phyloP scores from a whole-genome alignment of 53 echinoderm and acorn worm genomes.

The Paracentrotus lividus region DNA sequence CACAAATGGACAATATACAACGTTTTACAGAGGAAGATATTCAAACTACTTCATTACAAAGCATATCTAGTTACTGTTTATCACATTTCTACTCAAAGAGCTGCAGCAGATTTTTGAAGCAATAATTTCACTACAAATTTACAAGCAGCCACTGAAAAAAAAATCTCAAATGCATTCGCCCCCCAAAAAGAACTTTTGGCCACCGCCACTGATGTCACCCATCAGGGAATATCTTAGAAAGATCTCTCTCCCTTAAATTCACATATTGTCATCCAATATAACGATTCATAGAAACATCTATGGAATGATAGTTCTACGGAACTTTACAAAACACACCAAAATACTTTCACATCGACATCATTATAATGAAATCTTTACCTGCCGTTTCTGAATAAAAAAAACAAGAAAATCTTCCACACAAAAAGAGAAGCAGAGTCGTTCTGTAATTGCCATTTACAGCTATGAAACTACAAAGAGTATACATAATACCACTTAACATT shows the following conservation, averaged over 20 bases:
- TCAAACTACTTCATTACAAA: constrained; percentile 23
- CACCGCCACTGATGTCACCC: not conserved
- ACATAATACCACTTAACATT: constrained; percentile 36
- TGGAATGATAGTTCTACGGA: constrained; percentile 13
- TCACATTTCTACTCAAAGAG: constrained; percentile 30
- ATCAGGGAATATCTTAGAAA: not conserved
- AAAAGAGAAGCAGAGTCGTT: not conserved
- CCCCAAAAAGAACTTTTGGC: not conserved
- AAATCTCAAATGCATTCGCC: not conserved
- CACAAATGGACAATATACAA: not conserved
- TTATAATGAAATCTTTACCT: not conserved
- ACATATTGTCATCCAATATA: not conserved
- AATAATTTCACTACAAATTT: not conserved
- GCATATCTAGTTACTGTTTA: constrained; percentile 46
- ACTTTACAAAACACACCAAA: not conserved
- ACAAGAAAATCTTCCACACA: not conserved
- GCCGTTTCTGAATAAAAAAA: not conserved
- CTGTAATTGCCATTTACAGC: not conserved
- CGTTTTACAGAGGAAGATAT: constrained; percentile 2
- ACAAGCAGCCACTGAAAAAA: not conserved
- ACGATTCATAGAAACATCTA: not conserved
- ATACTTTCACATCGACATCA: not conserved
- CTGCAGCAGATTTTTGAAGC: constrained; percentile 17
- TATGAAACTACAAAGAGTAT: constrained; percentile 1
- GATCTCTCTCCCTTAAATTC: not conserved